These are phyloP conservation scores for Acleris holmiana DNA, from an alignment of 2,888 invertebrate genomes.

Conservation along the genomic window DNA sequence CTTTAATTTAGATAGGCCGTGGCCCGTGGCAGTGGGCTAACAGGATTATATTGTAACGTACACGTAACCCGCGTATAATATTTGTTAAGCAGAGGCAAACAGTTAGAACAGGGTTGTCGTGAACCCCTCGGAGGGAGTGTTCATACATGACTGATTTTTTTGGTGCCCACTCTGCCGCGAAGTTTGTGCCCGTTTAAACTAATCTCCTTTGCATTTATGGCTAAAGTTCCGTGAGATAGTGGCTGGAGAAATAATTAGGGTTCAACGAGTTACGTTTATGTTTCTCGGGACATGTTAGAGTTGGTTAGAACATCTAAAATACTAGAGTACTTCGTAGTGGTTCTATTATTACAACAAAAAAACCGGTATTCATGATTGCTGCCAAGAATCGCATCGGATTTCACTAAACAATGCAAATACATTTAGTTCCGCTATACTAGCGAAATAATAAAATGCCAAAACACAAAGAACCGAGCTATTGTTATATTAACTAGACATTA, in stretches of 20 bases:
- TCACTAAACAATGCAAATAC: no score
- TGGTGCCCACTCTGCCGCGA: slow-evolving; percentile 35
- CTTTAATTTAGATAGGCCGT: no score
- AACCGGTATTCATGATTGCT: background rate
- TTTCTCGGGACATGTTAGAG: background rate
- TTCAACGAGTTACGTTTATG: slow-evolving; percentile 8
- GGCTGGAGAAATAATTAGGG: slow-evolving; percentile 16
- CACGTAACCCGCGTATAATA: background rate
- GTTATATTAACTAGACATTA: no score
- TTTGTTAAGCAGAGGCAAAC: slow-evolving; percentile 14
- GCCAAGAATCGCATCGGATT: no score
- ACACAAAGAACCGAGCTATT: no score
- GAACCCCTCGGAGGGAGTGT: slow-evolving; percentile 34
- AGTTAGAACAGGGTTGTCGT: slow-evolving; percentile 30
- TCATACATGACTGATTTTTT: slow-evolving; percentile 38
- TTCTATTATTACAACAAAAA: background rate
- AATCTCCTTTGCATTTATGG: slow-evolving; percentile 30
- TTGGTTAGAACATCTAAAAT: slow-evolving; percentile 1
- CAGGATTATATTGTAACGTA: background rate
- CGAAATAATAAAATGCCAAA: no score
- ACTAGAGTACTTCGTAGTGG: background rate
- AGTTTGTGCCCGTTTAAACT: slow-evolving; percentile 30
- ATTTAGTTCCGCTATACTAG: no score
- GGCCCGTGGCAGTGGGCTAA: background rate
- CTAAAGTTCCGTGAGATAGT: slow-evolving; percentile 28